Evolutionary conservation across 1,140 invertebrate species (phyloP).

Genomic region (Vanessa tameamea): DNA sequence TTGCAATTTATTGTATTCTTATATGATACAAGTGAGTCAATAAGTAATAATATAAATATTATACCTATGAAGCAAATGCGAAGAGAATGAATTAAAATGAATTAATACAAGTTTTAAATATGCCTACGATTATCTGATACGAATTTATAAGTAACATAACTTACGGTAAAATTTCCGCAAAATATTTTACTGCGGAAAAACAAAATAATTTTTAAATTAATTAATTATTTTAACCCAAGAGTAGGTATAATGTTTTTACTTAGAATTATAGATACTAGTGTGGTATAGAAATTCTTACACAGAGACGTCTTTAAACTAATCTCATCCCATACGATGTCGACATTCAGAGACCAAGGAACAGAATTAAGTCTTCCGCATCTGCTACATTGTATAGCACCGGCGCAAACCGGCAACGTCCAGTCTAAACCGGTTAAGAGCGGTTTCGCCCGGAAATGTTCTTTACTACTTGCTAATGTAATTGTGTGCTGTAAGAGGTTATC

Average conservation of each 20-base stretch:
- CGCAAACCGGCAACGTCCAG: slow-evolving; percentile 47
- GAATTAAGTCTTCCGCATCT: slow-evolving; percentile 58
- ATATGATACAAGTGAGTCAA: too few species aligned
- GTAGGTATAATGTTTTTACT: not conserved
- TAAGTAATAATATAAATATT: too few species aligned
- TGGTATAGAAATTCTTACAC: slow-evolving; percentile 4
- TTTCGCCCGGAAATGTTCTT: slow-evolving; percentile 69
- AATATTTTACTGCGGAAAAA: too few species aligned
- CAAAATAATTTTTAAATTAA: too few species aligned
- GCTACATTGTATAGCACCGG: slow-evolving; percentile 49
- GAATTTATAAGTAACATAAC: too few species aligned
- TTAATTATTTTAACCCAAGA: too few species aligned
- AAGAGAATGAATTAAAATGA: too few species aligned
- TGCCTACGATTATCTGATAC: too few species aligned
- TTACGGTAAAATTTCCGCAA: too few species aligned
- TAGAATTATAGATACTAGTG: not conserved
- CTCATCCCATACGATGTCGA: slow-evolving; percentile 50
- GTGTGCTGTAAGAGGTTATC: slow-evolving; percentile 26
- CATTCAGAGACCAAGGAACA: slow-evolving; percentile 58
- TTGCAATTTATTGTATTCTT: not conserved
- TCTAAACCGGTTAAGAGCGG: slow-evolving; percentile 61
- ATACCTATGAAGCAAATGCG: too few species aligned
- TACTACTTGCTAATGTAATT: slow-evolving; percentile 71
- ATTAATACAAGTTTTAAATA: too few species aligned
- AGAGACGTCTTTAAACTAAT: slow-evolving; percentile 36